Conservation (phyloP, 2,797 vertebrate species). For the Chelonia mydas region DNA sequence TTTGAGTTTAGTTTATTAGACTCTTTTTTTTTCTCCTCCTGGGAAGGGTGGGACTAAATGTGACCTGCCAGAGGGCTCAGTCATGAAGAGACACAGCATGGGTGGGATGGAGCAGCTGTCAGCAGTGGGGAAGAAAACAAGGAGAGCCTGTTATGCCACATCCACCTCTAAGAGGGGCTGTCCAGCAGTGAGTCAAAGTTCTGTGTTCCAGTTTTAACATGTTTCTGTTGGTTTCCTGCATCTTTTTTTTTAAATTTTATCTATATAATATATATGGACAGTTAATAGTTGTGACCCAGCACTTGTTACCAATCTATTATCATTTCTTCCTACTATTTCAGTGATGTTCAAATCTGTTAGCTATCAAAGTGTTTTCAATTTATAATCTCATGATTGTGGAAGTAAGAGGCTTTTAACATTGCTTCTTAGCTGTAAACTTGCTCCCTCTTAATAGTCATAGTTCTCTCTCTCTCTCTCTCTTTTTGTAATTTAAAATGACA, state of each 20-base stretch:
- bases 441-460: neutral
- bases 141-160: neutral
- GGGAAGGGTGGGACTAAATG: neutral
- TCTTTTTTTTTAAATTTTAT: neutral
- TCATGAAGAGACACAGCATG: neutral
- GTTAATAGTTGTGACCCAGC: neutral
- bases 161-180: neutral
- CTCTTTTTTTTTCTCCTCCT: too few relatives aligned
- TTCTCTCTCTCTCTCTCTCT: neutral
- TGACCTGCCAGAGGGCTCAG: neutral
- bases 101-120: neutral
- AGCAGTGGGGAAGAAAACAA: neutral
- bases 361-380: neutral
- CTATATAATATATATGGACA: neutral
- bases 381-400: neutral
- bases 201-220: neutral
- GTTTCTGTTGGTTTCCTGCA: neutral
- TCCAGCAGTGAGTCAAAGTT: neutral
- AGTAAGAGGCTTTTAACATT: neutral
- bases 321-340: neutral
- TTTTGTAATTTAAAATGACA: conserved; percentile 9
- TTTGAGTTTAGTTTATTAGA: neutral
- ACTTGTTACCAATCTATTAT: neutral
- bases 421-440: neutral
- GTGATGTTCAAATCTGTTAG: neutral